A percentile compares a stretch with the other conserved stretches of the same genome.
Conservation (phyloP, 2,888 invertebrate species). For the Melanostoma mellinum region DNA sequence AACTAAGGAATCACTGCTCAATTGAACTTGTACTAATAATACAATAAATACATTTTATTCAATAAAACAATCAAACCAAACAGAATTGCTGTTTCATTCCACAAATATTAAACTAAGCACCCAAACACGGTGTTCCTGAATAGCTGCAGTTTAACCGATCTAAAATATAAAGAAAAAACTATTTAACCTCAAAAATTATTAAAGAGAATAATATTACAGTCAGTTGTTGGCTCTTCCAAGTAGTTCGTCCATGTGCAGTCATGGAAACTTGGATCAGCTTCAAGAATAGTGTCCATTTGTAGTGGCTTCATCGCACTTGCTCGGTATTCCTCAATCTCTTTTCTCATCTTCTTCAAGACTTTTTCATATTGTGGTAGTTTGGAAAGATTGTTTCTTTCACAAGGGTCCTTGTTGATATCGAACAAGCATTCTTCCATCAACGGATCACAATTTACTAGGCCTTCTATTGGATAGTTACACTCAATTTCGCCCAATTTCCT, state of each 20-base stretch:
- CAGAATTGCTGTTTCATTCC: too few species aligned
- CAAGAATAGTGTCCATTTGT: constrained; percentile 80
- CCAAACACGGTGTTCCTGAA: too few species aligned
- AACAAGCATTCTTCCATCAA: constrained; percentile 82
- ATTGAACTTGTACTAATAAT: too few species aligned
- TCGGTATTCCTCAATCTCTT: constrained; percentile 81
- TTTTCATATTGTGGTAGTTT: constrained; percentile 62
- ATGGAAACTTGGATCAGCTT: constrained; percentile 83
- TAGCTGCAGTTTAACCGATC: too few species aligned
- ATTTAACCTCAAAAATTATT: too few species aligned
- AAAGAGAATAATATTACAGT: too few species aligned
- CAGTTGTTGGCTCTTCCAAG: constrained; percentile 78
- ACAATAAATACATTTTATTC: too few species aligned
- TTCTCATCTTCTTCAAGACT: constrained; percentile 79
- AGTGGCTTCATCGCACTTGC: constrained; percentile 80
- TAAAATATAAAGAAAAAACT: too few species aligned
- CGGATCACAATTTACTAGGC: constrained; percentile 76
- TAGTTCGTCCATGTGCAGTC: constrained; percentile 83
- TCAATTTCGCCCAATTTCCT: constrained; percentile 72
- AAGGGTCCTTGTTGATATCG: constrained; percentile 83
- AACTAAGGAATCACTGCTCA: too few species aligned
- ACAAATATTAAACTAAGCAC: too few species aligned
- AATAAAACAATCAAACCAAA: too few species aligned
- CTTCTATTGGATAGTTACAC: constrained; percentile 65
- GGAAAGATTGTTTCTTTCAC: constrained; percentile 81